Percentiles rank a stretch among this genome's conserved stretches.
phyloP scores from a whole-genome alignment of 2,888 invertebrate genomes.

The Protophormia terraenovae region DNA sequence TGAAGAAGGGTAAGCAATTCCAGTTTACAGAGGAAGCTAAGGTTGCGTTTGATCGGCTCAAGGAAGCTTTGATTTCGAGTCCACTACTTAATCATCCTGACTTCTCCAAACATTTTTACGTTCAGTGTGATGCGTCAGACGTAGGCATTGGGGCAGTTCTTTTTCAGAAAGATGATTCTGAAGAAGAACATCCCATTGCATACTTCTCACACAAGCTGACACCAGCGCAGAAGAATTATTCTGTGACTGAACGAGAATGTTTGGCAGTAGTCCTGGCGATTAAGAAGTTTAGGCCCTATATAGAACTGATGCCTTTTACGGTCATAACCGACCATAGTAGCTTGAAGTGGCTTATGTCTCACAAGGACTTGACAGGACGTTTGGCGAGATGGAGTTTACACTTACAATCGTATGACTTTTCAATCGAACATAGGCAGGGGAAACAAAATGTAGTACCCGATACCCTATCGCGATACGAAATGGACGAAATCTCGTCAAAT shows the following conservation, averaged over 20 bases:
- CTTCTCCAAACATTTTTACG: no score
- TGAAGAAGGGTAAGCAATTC: no score
- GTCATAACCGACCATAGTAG: no score
- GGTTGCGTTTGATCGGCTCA: no score
- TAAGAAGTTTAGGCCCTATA: neutral
- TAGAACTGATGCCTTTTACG: neutral
- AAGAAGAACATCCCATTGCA: neutral
- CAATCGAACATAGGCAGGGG: neutral
- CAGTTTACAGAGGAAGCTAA: no score
- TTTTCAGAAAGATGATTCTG: neutral
- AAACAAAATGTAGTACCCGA: no score
- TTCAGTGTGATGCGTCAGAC: neutral
- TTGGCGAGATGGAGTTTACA: no score
- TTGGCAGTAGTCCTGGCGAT: no score
- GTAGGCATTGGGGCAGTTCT: neutral
- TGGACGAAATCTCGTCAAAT: neutral
- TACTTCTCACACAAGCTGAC: neutral
- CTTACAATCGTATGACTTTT: neutral
- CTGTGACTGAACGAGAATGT: neutral
- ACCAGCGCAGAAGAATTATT: neutral
- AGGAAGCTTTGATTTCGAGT: no score
- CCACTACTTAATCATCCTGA: no score
- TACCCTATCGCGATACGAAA: neutral
- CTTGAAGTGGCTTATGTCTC: no score
- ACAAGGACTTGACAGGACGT: no score